Evolutionary conservation across 2,797 vertebrate genomes (phyloP), one percentile per base, ranked within the genome.

Genomic region (Lepus townsendii): DNA sequence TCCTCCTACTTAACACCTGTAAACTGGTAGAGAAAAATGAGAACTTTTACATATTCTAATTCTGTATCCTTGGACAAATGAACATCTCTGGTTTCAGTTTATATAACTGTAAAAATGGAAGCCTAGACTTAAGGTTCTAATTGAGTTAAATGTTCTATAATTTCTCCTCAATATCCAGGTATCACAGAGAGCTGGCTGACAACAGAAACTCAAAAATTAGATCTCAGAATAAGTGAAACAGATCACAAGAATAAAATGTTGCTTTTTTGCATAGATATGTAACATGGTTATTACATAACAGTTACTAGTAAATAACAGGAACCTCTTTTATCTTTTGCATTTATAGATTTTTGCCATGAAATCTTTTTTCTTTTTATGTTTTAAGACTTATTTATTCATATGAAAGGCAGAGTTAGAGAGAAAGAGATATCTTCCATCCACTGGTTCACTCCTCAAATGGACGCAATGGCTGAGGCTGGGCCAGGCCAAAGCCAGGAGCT

Each of bases 41-140:
- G 50, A 95, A 93, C 12, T 95, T 94, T 63, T 60, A 88, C n/a
- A 78, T 69, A 75, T 80, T 94, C 22, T 83, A 94, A 73, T 80
- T 86, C 20, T 78, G 5, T 76, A 30, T 87, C 65, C 42, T 86
- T 90, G 26, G 35, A 78, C 24, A 89, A 86, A 88, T 76, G n/a
- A 93, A 32, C 2, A 57, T 71, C 19, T 87, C 47, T 93, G 22
- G 16, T 91, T 96, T 95, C 22, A 90, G 14, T 11, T 95, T 85
- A 77, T 42, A 30, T 73, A 93, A 87, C 30, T 80, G 38, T 95
- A 32, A 92, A 92, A 93, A 88, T 65, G 32, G 30, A 95, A 71
- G 27, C 32, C 13, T 65, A 8, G 27, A 93, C n/a, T 91, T 88
- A 62, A 82, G 68, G 54, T 77, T 95, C 65, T 38, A 57, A 75